Evolutionary conservation across 2,113 vertebrate species (phyloP).

Genomic region (Oplegnathus fasciatus): DNA sequence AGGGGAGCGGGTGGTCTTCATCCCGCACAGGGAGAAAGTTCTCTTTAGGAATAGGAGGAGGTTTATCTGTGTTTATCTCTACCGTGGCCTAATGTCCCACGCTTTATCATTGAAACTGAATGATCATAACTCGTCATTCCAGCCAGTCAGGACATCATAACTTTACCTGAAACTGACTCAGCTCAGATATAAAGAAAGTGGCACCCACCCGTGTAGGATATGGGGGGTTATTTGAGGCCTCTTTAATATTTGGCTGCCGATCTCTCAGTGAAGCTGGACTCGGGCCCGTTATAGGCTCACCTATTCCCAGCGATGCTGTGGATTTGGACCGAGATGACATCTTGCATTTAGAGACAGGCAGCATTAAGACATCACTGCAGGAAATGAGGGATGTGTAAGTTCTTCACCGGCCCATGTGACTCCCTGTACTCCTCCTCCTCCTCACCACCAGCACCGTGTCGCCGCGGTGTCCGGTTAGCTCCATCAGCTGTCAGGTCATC

Average conservation of each 20-base stretch:
- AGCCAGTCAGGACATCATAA: conserved; percentile 6
- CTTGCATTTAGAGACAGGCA: conserved; percentile 31
- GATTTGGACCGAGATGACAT: conserved; percentile 11
- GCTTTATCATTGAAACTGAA: not conserved
- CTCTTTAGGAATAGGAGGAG: not conserved
- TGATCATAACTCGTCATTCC: conserved; percentile 3
- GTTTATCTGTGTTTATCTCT: conserved; percentile 2
- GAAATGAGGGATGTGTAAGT: conserved; percentile 45
- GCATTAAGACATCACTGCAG: conserved; percentile 50
- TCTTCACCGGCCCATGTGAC: conserved; percentile 55
- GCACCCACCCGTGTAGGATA: not conserved
- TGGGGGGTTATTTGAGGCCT: conserved; percentile 38
- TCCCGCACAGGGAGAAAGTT: conserved; percentile 23
- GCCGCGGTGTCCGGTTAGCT: conserved; percentile 40
- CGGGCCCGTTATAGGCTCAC: not conserved
- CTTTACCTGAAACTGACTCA: conserved; percentile 15
- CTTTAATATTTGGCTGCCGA: conserved; percentile 12
- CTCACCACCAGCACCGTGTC: conserved; percentile 5
- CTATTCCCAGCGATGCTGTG: conserved; percentile 5
- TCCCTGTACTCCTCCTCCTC: conserved; percentile 31
- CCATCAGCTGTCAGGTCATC: conserved; percentile 53
- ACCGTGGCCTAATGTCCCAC: not conserved
- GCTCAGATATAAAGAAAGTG: not conserved
- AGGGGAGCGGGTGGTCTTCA: conserved; percentile 10
- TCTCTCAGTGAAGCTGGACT: not conserved